Base-by-base conservation (phyloP, 2,888 invertebrate genomes). In the Dioctria rufipes region DNA sequence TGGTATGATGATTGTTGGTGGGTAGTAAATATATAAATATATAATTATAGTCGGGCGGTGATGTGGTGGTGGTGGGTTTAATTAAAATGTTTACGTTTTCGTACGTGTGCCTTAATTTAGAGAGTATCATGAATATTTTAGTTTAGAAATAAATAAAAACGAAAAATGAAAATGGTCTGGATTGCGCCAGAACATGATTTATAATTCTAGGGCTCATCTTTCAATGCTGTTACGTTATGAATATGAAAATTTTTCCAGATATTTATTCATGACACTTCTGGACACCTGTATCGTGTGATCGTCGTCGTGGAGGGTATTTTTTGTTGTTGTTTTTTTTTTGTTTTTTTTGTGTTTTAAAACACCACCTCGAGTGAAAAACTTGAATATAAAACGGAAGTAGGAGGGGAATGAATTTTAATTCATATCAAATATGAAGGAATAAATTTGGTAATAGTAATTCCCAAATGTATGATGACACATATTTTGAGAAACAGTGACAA, bases 141-240 rank as follows among this genome's bases (percentile, higher is more conserved):
- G 25, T 25, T 25, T 25, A 25, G 25, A 25, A 25, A 25, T 25
- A 25, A 25, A 25, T 25, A 25, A 25, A 25, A 25, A 25, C 25
- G 25, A 25, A 25, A 25, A 25, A 25, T 11, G 11, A 54, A 3
- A 54, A n/a, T 54, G 54, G 11, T 11, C 11, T 11, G 42, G 58
- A 73, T 73, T 73, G 73, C 51, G 73, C 58, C 73, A 73, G 73
- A 42, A 58, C 43, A 43, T 58, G 73, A 73, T 73, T 58, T 60
- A 42, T 42, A 73, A 58, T 73, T 61, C 39, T 54, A n/a, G 54
- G 54, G 54, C 3, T 54, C 58, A n/a, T 73, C 58, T 58, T 73
- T 58, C 51, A 69, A 25, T 54, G 6, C 11, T 54, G 69, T 9
- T 51, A 69, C 13, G 39, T 13, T 51, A 69, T 69, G 69, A 51